Conservation (phyloP, 2,797 vertebrate species). For the Pseudochromis fuscus region DNA sequence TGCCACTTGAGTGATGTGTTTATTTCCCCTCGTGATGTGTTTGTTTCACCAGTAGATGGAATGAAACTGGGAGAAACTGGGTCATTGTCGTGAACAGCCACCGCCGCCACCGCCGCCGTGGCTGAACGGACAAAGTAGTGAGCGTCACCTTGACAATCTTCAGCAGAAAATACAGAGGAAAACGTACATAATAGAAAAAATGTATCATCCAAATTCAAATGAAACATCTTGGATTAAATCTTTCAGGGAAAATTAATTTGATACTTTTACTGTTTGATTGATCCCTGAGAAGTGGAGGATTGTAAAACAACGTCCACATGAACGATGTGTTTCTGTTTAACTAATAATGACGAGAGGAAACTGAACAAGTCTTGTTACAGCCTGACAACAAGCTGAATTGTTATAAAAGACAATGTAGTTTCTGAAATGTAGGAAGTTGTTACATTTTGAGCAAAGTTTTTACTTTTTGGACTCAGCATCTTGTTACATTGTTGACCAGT, state of each 20-base stretch:
- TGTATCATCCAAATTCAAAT: too few species aligned
- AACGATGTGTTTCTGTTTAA: too few species aligned
- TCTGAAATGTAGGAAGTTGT: too few species aligned
- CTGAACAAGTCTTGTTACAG: too few species aligned
- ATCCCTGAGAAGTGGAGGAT: neutral
- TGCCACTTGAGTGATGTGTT: neutral
- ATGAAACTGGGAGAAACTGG: slow-evolving; percentile 13
- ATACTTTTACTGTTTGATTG: neutral
- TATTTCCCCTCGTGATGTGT: too few species aligned
- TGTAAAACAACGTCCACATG: neutral
- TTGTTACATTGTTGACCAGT: too few species aligned
- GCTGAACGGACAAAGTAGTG: neutral
- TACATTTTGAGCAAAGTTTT: too few species aligned
- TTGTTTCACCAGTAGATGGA: neutral
- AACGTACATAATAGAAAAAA: neutral
- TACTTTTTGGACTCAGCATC: too few species aligned
- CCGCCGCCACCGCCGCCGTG: neutral
- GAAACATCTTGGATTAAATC: too few species aligned
- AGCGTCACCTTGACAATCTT: neutral
- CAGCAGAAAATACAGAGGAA: neutral
- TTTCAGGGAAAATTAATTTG: neutral
- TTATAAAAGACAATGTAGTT: too few species aligned
- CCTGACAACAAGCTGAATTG: too few species aligned
- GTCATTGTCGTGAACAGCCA: slow-evolving; percentile 1
- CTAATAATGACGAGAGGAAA: too few species aligned